These are phyloP conservation scores for Siniperca scherzeri DNA, from an alignment of 2,797 vertebrate species.

Conservation along the genomic window DNA sequence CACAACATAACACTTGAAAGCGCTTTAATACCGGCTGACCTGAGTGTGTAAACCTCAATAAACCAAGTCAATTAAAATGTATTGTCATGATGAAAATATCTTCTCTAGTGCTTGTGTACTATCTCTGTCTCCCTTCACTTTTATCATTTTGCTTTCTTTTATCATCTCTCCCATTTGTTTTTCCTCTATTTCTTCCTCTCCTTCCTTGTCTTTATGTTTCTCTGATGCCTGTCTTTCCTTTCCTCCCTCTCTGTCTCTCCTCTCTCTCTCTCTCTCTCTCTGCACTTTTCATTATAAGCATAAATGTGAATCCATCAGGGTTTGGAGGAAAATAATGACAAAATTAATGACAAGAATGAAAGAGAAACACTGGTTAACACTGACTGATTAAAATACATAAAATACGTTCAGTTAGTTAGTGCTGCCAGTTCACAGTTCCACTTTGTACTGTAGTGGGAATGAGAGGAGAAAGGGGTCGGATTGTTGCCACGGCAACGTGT, in stretches of 20 bases:
- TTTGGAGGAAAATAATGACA: not conserved
- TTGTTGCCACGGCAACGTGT: constrained; percentile 61
- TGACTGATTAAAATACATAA: not conserved
- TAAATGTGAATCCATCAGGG: constrained; percentile 9
- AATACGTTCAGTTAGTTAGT: constrained; percentile 9
- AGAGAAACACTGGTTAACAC: not conserved
- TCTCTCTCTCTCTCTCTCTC: not conserved
- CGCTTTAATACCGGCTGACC: constrained; percentile 10
- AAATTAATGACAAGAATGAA: not conserved
- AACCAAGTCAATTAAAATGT: not conserved
- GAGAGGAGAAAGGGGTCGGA: constrained; percentile 22
- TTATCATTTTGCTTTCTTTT: not conserved
- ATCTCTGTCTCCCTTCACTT: not conserved
- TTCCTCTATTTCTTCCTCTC: not conserved
- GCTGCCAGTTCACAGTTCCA: constrained; percentile 26
- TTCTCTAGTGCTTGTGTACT: not conserved
- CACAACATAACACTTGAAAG: not conserved
- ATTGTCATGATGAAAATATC: not conserved
- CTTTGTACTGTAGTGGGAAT: constrained; percentile 29
- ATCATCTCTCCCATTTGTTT: not conserved
- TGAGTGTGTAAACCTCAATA: constrained; percentile 13
- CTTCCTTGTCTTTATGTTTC: not conserved
- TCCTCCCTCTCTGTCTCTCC: not conserved
- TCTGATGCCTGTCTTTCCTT: not conserved
- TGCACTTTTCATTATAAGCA: not conserved